Percentiles rank a stretch among this genome's conserved stretches.
phyloP scores from a whole-genome alignment of 2,797 vertebrate genomes.

The Phoebastria nigripes region DNA sequence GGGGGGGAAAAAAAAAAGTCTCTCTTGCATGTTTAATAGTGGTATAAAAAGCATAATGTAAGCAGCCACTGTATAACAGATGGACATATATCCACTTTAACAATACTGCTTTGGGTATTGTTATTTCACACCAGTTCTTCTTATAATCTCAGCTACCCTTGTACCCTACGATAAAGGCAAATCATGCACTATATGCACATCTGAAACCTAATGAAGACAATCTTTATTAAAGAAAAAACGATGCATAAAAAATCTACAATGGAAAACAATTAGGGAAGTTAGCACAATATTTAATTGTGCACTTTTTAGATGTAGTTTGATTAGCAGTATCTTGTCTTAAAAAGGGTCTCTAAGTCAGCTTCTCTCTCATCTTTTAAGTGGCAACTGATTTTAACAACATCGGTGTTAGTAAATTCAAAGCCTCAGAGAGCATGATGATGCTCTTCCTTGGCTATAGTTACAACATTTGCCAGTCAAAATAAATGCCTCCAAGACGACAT shows the following conservation, averaged over 20 bases:
- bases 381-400: not conserved
- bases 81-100: not conserved
- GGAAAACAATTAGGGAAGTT: not conserved
- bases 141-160: not conserved
- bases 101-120: not conserved
- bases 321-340: not conserved
- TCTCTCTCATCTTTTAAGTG: not conserved
- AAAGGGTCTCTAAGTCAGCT: not conserved
- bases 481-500: not conserved
- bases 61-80: not conserved
- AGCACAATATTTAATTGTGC: not conserved
- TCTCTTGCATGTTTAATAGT: not conserved
- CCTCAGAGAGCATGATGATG: not conserved
- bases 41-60: not conserved
- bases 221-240: not conserved
- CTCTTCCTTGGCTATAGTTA: not conserved
- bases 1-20: rapidly evolving
- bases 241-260: not conserved
- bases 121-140: not conserved
- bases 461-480: not conserved
- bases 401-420: not conserved
- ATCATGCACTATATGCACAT: not conserved
- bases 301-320: not conserved
- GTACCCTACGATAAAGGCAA: not conserved
- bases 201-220: conserved; percentile 8